Conservation (phyloP, 2,888 invertebrate genomes). For the Leucoptera coffeella region DNA sequence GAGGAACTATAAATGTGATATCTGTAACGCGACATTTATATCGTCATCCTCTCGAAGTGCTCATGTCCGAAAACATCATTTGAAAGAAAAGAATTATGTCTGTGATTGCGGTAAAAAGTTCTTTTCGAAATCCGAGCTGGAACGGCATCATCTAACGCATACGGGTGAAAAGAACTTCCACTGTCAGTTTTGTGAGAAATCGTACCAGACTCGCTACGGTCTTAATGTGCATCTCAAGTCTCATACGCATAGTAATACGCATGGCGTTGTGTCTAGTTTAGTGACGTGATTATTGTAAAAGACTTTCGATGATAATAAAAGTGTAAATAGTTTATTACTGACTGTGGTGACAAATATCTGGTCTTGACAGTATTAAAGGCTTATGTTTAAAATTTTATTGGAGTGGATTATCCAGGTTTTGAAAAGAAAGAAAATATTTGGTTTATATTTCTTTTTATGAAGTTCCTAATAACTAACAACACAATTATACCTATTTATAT, state of each 20-base stretch:
- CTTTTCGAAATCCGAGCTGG: conserved; percentile 37
- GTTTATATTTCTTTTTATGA: too few relatives aligned
- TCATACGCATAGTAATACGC: conserved; percentile 15
- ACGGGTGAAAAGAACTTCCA: conserved; percentile 44
- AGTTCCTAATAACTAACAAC: too few relatives aligned
- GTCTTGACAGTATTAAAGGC: too few relatives aligned
- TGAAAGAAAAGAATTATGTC: conserved; percentile 40
- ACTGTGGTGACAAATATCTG: too few relatives aligned
- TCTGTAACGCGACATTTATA: conserved; percentile 40
- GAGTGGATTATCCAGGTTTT: too few relatives aligned
- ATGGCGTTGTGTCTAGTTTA: not conserved
- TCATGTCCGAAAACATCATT: conserved; percentile 38
- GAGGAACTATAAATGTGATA: conserved; percentile 38
- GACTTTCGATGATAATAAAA: not conserved
- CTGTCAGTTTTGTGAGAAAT: conserved; percentile 40
- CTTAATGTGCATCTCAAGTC: conserved; percentile 42
- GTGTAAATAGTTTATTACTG: too few relatives aligned
- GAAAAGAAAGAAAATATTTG: too few relatives aligned
- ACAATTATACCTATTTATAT: too few relatives aligned
- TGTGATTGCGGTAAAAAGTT: conserved; percentile 42
- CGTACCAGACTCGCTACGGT: conserved; percentile 42
- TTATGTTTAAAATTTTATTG: too few relatives aligned
- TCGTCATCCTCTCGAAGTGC: conserved; percentile 37
- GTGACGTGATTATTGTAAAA: not conserved
- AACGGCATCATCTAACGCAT: conserved; percentile 36